phyloP scores from a whole-genome alignment of 2,888 invertebrate species.

The Trachelus iudaicus region DNA sequence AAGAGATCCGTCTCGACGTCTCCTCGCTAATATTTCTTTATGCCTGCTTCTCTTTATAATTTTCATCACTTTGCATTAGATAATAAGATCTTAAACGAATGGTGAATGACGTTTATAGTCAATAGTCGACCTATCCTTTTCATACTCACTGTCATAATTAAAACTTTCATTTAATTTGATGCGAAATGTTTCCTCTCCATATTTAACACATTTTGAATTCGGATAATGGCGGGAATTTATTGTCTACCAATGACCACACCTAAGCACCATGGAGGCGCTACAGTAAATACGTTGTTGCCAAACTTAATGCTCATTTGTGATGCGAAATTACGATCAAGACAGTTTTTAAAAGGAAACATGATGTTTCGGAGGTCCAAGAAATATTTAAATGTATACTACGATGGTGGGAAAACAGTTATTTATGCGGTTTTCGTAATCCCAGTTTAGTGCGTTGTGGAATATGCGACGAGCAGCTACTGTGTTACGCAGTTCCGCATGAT shows the following conservation, averaged over 20 bases:
- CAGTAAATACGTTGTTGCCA: conserved; percentile 58
- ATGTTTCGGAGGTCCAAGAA: conserved; percentile 26
- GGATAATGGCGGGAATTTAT: neutral
- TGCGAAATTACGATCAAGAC: conserved; percentile 35
- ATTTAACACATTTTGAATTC: neutral
- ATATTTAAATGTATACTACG: conserved; percentile 40
- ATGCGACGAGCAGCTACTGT: conserved; percentile 63
- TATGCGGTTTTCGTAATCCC: conserved; percentile 38
- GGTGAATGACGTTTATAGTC: neutral
- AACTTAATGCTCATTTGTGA: conserved; percentile 49
- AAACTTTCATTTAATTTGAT: neutral
- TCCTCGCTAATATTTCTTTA: no score
- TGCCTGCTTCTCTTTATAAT: no score
- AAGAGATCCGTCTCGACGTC: neutral
- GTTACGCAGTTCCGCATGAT: conserved; percentile 63
- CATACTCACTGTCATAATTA: neutral
- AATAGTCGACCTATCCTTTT: neutral
- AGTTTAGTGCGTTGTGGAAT: conserved; percentile 63
- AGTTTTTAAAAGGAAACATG: conserved; percentile 46
- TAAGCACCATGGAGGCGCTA: conserved; percentile 28
- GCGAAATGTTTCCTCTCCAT: neutral
- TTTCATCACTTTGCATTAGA: no score
- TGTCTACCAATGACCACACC: neutral
- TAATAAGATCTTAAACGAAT: neutral
- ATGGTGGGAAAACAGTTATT: conserved; percentile 41